Percentiles rank a stretch among this genome's conserved stretches.
Evolutionary conservation across 2,888 invertebrate genomes (phyloP).

Genomic region (Tetheella fluctuosa): DNA sequence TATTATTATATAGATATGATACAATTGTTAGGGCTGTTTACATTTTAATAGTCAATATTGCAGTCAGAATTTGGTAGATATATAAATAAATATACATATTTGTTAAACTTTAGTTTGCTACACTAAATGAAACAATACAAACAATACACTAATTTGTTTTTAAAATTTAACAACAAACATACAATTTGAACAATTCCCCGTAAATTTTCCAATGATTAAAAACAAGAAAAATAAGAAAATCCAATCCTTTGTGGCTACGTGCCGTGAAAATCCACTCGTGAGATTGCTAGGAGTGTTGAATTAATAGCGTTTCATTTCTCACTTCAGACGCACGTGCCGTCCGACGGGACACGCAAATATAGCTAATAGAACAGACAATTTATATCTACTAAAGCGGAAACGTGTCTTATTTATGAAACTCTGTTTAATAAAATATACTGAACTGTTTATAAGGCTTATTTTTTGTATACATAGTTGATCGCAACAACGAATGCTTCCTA

Average conservation of each 20-base stretch:
- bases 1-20: too few relatives aligned
- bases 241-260: slow-evolving; percentile 36
- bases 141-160: background rate
- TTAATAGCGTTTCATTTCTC: slow-evolving; percentile 60
- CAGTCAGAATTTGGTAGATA: too few relatives aligned
- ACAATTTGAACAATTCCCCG: background rate
- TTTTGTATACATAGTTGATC: too few relatives aligned
- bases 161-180: background rate
- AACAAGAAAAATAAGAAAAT: slow-evolving; percentile 26
- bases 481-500: too few relatives aligned
- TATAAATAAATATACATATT: too few relatives aligned
- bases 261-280: slow-evolving; percentile 38
- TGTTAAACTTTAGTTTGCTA: too few relatives aligned
- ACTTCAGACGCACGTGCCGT: slow-evolving; percentile 48
- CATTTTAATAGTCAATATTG: too few relatives aligned
- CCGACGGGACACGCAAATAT: slow-evolving; percentile 12
- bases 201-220: slow-evolving; percentile 15
- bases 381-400: background rate
- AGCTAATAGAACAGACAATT: slow-evolving; percentile 15
- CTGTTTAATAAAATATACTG: background rate
- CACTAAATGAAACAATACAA: background rate
- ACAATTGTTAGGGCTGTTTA: too few relatives aligned
- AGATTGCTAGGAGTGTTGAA: slow-evolving; percentile 39
- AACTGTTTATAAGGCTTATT: too few relatives aligned
- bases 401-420: background rate